phyloP scores from a whole-genome alignment of 2,888 invertebrate species.

The Zygaena filipendulae region DNA sequence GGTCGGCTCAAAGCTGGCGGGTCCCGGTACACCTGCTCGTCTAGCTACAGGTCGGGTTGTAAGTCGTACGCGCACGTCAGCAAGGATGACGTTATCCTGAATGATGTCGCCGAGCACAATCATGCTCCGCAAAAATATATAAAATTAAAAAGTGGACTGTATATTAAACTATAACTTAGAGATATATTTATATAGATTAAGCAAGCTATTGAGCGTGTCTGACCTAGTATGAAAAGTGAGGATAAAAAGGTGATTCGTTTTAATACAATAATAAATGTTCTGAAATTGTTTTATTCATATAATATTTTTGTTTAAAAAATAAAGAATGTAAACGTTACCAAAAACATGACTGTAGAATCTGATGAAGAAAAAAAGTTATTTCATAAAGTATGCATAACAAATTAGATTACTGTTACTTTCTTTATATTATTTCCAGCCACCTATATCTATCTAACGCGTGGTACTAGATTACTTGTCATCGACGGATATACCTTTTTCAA shows the following conservation, averaged over 20 bases:
- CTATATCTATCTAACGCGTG: slow-evolving; percentile 18
- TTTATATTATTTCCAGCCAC: slow-evolving; percentile 16
- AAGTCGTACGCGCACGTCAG: slow-evolving; percentile 28
- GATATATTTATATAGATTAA: too few species aligned
- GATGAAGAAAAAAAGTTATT: too few species aligned
- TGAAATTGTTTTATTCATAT: too few species aligned
- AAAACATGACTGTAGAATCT: too few species aligned
- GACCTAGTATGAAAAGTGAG: too few species aligned
- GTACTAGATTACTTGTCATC: slow-evolving; percentile 19
- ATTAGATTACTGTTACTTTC: too few species aligned
- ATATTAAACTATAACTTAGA: not conserved
- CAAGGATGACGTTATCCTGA: slow-evolving; percentile 14
- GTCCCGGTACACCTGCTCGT: slow-evolving; percentile 31
- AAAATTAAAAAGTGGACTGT: not conserved
- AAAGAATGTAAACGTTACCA: too few species aligned
- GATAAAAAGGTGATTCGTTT: too few species aligned
- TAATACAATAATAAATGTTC: too few species aligned
- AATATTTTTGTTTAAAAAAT: too few species aligned
- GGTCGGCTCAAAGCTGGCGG: slow-evolving; percentile 24
- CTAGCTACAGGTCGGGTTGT: slow-evolving; percentile 22
- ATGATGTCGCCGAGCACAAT: slow-evolving; percentile 15
- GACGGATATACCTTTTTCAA: slow-evolving; percentile 23
- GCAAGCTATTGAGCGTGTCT: too few species aligned
- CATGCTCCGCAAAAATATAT: slow-evolving; percentile 14
- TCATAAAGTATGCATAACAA: too few species aligned